Evolutionary conservation across 2,113 vertebrate species (phyloP).

Genomic region (Chaetodon auriga): DNA sequence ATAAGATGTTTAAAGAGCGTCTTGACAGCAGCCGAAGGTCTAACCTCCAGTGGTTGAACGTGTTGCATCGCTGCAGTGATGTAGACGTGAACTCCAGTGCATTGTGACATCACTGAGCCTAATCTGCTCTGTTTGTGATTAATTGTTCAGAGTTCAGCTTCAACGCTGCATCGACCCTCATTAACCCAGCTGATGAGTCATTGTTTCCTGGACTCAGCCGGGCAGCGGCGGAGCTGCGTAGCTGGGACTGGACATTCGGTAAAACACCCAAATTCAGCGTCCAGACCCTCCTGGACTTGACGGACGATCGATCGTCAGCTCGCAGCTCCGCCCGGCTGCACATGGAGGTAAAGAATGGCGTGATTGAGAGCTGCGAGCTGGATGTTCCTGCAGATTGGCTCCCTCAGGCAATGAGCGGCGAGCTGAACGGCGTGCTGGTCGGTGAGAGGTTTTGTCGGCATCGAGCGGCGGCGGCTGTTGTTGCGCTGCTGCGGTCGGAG

Average conservation of each 20-base stretch:
- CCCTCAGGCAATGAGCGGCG: constrained; percentile 75
- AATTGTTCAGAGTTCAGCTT: constrained; percentile 77
- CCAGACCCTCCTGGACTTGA: constrained; percentile 80
- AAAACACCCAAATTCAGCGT: constrained; percentile 92
- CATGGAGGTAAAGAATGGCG: constrained; percentile 89
- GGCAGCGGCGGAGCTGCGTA: constrained; percentile 85
- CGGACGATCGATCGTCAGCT: background rate
- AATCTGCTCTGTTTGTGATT: background rate
- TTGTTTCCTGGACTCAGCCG: constrained; percentile 86
- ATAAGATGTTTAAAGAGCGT: no score
- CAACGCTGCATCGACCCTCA: constrained; percentile 66
- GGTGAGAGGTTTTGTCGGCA: constrained; percentile 89
- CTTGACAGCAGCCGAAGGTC: no score
- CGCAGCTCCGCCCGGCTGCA: constrained; percentile 60
- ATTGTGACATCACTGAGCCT: background rate
- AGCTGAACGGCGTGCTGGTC: constrained; percentile 81
- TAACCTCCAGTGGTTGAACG: no score
- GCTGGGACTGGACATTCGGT: constrained; percentile 96
- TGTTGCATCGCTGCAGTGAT: background rate
- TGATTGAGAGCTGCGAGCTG: constrained; percentile 85
- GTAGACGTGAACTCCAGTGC: background rate
- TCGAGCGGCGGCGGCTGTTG: constrained; percentile 51
- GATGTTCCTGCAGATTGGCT: constrained; percentile 87
- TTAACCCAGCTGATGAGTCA: constrained; percentile 88
- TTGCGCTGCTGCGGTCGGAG: constrained; percentile 76